Percentiles rank a stretch among this genome's conserved stretches.
These are phyloP conservation scores for Orthonychiurus folsomi DNA, from an alignment of 2,888 invertebrate species.

Conservation along the genomic window DNA sequence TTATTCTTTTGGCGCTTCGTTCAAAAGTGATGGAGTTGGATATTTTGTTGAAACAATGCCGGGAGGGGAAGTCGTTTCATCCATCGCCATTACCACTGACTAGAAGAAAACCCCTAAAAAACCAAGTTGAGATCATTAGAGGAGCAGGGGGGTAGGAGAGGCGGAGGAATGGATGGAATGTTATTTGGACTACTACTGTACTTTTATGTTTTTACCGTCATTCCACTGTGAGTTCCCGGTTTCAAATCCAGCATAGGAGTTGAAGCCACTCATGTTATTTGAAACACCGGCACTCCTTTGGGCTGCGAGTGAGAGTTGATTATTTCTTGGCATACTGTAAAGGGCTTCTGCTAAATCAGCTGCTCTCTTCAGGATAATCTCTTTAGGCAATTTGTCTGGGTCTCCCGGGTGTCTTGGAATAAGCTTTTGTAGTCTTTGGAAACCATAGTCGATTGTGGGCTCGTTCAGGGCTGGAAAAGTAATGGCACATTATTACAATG, in stretches of 20 bases:
- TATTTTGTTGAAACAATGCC: too few relatives aligned
- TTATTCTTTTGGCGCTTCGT: neutral
- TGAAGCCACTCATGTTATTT: constrained; percentile 68
- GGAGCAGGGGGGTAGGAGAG: too few relatives aligned
- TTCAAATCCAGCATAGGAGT: constrained; percentile 88
- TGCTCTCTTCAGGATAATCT: constrained; percentile 93
- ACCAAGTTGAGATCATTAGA: too few relatives aligned
- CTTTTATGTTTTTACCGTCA: constrained; percentile 66
- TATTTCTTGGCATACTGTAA: constrained; percentile 91
- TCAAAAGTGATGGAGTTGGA: too few relatives aligned
- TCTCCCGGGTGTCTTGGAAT: constrained; percentile 99
- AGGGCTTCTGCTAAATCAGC: constrained; percentile 96
- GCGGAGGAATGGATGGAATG: constrained; percentile 6
- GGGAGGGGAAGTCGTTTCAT: too few relatives aligned
- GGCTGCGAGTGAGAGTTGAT: constrained; percentile 57
- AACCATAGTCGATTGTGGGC: constrained; percentile 98
- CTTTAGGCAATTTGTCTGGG: constrained; percentile 96
- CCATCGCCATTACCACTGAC: neutral
- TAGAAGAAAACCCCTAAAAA: constrained; percentile 9
- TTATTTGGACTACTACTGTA: too few relatives aligned
- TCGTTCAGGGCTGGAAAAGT: constrained; percentile 80
- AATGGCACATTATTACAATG: too few relatives aligned
- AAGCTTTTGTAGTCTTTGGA: constrained; percentile 93
- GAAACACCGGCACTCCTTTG: constrained; percentile 45
- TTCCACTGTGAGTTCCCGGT: constrained; percentile 76